These are phyloP conservation scores for Caenorhabditis virilis DNA, from an alignment of 2,888 invertebrate species.

Conservation along the genomic window DNA sequence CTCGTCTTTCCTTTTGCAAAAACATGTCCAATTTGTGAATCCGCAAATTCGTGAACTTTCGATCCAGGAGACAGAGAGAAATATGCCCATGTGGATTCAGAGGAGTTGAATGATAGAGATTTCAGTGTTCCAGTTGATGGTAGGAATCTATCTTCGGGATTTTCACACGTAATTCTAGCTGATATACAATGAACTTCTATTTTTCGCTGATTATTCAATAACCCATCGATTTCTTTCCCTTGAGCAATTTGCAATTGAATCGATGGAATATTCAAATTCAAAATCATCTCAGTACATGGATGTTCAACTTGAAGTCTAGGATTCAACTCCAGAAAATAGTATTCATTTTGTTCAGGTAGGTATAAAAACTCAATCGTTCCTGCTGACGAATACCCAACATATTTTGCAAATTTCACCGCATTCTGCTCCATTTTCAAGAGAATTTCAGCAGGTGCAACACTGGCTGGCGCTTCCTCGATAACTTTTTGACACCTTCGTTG, in stretches of 20 bases:
- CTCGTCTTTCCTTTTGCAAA: constrained; percentile 97
- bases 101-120: constrained; percentile 95
- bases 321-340: constrained; percentile 94
- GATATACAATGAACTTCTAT: constrained; percentile 74
- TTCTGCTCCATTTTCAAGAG: constrained; percentile 96
- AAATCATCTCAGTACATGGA: constrained; percentile 99
- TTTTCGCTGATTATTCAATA: not conserved
- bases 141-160: constrained; percentile 71
- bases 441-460: constrained; percentile 85
- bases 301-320: constrained; percentile 97
- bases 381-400: constrained; percentile 97
- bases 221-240: constrained; percentile 78
- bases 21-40: constrained; percentile 98
- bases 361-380: constrained; percentile 98
- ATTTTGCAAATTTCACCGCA: constrained; percentile 92
- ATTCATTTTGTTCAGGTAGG: constrained; percentile 78
- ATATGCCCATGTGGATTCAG: constrained; percentile 99
- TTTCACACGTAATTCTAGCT: constrained; percentile 94
- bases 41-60: constrained; percentile 96
- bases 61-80: constrained; percentile 97
- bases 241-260: constrained; percentile 95
- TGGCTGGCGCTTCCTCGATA: constrained; percentile 96
- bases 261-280: constrained; percentile 95
- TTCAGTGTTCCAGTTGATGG: constrained; percentile 75
- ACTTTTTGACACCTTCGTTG: constrained; percentile 98